Percentiles rank a stretch among this genome's conserved stretches.
Conservation (phyloP, 2,113 vertebrate species). For the Plecturocebus donacophilus region DNA sequence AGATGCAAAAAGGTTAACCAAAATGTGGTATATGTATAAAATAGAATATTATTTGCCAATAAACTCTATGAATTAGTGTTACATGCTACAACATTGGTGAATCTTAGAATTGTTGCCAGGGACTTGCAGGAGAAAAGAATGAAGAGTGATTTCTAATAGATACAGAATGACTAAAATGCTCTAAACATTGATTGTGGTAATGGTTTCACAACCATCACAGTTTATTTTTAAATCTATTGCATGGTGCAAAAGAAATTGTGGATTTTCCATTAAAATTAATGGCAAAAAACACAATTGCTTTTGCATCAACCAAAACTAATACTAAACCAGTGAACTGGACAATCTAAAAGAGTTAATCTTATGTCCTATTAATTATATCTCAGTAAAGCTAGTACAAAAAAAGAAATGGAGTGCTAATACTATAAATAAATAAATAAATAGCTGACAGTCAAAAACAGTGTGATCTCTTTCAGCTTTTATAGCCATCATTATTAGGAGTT, state of each 20-base stretch:
- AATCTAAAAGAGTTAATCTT: background rate
- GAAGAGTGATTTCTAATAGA: background rate
- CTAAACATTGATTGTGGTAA: background rate
- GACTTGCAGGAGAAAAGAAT: background rate
- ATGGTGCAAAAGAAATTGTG: no score
- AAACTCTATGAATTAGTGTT: background rate
- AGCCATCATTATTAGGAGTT: background rate
- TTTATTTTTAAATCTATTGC: background rate
- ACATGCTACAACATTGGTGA: background rate
- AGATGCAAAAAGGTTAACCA: background rate
- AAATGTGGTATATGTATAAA: background rate
- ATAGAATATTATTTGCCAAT: background rate
- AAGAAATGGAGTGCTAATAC: background rate
- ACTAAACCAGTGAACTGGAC: background rate
- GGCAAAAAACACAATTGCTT: no score
- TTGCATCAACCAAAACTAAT: no score
- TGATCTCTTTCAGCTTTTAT: background rate
- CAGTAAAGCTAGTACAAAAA: background rate
- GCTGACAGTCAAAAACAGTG: background rate
- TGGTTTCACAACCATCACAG: background rate
- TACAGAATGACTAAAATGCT: background rate
- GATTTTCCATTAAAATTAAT: no score
- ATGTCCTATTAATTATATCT: background rate
- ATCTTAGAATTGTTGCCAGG: background rate
- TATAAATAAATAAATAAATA: background rate